Evolutionary conservation across 2,888 invertebrate genomes (phyloP), one percentile per base, ranked within the genome.

Genomic region (Lochmaea crataegi): DNA sequence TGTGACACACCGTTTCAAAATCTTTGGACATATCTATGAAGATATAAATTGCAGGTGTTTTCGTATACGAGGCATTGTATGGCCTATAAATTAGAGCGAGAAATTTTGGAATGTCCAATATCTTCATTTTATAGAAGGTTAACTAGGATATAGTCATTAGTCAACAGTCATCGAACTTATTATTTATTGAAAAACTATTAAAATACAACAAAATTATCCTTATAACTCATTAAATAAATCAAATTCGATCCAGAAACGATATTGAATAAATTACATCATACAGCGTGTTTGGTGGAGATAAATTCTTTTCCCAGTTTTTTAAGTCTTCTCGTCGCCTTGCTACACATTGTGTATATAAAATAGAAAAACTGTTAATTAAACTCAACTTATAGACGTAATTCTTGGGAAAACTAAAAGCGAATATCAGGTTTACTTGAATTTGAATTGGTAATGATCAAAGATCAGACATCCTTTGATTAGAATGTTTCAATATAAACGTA

Each of bases 401-500:
- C 61, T 18, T 63, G 61, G 61, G 61, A 63, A 63, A 68, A 71
- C 61, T 73, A 65, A 71, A 73, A 68, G 71, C 71, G 69, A 69
- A 75, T 75, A 53, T 53, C 5, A 53, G 53, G 16, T 53, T 10
- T 16, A 53, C 18, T 18, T 16, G 53, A 75, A 75, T 71, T 65
- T 69, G 68, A 73, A 75, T 73, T 75, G 66, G 65, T 65, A 65
- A 68, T 73, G 65, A 75, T 73, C 69, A 68, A 18, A 67, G 74
- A 70, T 71, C 60, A 76, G 68, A 66, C 74, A 63, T 67, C 14
- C 56, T 65, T 68, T 58, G 71, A 75, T 73, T 74, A 68, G 60
- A 76, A 72, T 75, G 69, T 73, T 65, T 70, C 71, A 71, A 70
- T 74, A 45, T 56, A 65, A 61, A 38, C 32, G 32, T 38, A 60